Evolutionary conservation across 2,888 invertebrate genomes (phyloP), one percentile per base, ranked within the genome.

Genomic region (Operophtera brumata): DNA sequence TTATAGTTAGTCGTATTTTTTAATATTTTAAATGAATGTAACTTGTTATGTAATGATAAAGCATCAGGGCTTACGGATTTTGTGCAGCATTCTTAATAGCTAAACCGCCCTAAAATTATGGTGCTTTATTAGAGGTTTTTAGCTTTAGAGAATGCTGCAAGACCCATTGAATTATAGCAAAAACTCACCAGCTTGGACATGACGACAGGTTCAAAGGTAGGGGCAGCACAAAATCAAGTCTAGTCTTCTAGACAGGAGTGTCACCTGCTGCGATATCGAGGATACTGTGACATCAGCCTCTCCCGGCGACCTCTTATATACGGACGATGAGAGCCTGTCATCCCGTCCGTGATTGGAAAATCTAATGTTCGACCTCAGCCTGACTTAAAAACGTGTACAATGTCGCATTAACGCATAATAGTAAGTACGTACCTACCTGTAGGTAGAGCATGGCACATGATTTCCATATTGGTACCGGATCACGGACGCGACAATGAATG

Each of bases 401-500:
- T 89, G 84, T 82, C 85, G 65, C 88, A 87, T 88, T 88, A 88
- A 78, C 67, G 69, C 71, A 75, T 82, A 84, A 83, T 80, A 80
- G 78, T 67, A 66, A 74, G 67, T 48, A 48, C 9, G 30, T 41
- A 41, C 26, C 28, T 36, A 30, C 36, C 40, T 45, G 36, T 50
- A 28, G 34, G 10, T 28, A 25, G 28, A 51, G 51, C 37, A 26
- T 36, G 39, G 25, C 28, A 48, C 53, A 59, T 82, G 78, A 84
- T 84, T 76, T 78, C 85, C 85, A 87, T 87, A 86, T 82, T 66
- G 71, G 77, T 75, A 77, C 79, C 77, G 81, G 82, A 85, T 84
- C 76, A 78, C 67, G 67, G 64, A 57, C 66, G 50, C 43, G 45
- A 74, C 70, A 75, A 71, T 70, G 47, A 70, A 61, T 65, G 51